Conservation (phyloP, 2,888 invertebrate species). For the Helobdella robusta region DNA sequence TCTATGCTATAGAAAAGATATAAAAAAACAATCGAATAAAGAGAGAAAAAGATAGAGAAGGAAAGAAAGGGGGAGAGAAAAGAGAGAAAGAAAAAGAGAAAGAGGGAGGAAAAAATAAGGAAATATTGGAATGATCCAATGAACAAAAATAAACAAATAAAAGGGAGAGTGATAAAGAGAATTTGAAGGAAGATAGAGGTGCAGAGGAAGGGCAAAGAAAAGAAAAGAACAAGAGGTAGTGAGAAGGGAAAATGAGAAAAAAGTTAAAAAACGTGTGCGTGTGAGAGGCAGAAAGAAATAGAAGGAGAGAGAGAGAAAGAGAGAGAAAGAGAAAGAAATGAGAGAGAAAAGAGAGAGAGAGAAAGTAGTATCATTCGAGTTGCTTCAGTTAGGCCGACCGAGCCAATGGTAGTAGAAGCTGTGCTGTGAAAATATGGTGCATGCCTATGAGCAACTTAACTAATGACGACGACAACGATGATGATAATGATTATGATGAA, state of each 20-base stretch:
- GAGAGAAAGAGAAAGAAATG: background rate
- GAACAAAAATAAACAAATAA: background rate
- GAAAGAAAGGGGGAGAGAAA: background rate
- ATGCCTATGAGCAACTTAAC: too few relatives aligned
- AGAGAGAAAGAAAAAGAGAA: background rate
- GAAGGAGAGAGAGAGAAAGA: constrained; percentile 4
- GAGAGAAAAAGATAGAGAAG: background rate
- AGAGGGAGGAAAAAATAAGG: background rate
- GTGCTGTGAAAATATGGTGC: too few relatives aligned
- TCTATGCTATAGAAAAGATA: too few relatives aligned
- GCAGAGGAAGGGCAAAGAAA: background rate
- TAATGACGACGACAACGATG: too few relatives aligned
- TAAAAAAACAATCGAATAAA: too few relatives aligned
- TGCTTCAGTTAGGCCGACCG: too few relatives aligned
- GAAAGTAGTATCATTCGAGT: too few relatives aligned
- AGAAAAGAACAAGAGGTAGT: background rate
- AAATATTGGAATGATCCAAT: background rate
- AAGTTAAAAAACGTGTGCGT: background rate
- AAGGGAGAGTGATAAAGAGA: background rate
- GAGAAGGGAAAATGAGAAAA: background rate
- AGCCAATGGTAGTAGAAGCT: too few relatives aligned
- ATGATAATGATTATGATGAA: too few relatives aligned
- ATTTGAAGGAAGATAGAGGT: background rate
- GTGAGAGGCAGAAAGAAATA: background rate
- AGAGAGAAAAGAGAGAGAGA: constrained; percentile 2